Evolutionary conservation across 2,888 invertebrate genomes (phyloP), one percentile per base, ranked within the genome.

Genomic region (Latheticus oryzae): DNA sequence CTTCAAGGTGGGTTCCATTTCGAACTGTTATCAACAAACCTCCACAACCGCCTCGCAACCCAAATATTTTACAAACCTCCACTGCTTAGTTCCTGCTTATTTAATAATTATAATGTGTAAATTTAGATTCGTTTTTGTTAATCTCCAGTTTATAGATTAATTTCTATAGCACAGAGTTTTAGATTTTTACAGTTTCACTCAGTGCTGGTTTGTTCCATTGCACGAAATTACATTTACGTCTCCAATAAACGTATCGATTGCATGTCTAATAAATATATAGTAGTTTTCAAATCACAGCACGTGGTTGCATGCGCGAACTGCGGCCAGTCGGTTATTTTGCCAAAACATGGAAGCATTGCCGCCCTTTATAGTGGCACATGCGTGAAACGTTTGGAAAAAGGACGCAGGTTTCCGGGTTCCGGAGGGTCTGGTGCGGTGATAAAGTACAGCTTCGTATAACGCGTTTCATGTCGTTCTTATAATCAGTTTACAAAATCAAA

Each of bases 1-100:
- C 82, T 82, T 47, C 84, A 84, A 78, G 84, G 84, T 84, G 72
- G 71, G 69, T 70, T 19, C 16, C 28, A 40, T 16, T 37, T 58
- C 32, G 24, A 19, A 21, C 26, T 37, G 16, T 8, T 28, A 38
- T 13, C 9, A 5, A 9, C 48, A 52, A 40, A 42, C 13, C 55
- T 61, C 63, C 58, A 53, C 63, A 60, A 61, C 55, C 58, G 61
- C 60, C 59, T 62, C 61, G 48, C 61, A 37, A 42, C 9, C 37
- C 52, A 33, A 52, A 42, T 26, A 8, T 40, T 13, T 12, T 12
- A 51, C 37, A 21, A 19, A 19, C 50, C 50, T 37, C 38, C 38
- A 51, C 48, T n/a, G 42, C 38, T 42, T 52, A 17, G 9, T 15
- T 28, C 26, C 35, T 26, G 50, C 37, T 50, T 50, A n/a, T n/a